Percentiles rank a stretch among this genome's conserved stretches.
Conservation (phyloP, 2,113 vertebrate genomes). For the Butorides virescens region DNA sequence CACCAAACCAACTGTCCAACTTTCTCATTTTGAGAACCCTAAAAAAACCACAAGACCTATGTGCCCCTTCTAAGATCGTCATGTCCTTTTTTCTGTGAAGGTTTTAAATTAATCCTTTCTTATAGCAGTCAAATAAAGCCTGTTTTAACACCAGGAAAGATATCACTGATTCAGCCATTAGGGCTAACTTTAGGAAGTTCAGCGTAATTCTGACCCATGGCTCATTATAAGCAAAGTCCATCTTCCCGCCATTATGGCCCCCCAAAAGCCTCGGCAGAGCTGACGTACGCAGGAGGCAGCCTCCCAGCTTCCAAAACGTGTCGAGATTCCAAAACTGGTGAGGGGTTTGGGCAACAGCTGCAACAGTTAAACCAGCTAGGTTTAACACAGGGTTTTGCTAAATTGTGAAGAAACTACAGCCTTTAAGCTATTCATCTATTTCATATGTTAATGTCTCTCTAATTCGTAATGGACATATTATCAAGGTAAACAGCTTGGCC, state of each 20-base stretch:
- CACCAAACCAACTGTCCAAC: background rate
- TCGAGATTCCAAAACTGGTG: background rate
- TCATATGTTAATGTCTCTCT: background rate
- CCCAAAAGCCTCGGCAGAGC: background rate
- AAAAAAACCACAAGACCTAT: background rate
- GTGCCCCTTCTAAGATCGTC: background rate
- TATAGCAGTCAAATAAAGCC: background rate
- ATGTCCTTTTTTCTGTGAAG: background rate
- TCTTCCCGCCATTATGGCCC: accelerated
- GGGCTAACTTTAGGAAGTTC: background rate
- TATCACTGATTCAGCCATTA: background rate
- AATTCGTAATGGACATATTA: background rate
- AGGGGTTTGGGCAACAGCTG: background rate
- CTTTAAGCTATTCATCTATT: background rate
- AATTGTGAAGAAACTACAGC: background rate
- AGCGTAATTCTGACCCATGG: background rate
- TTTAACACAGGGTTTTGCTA: background rate
- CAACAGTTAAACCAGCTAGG: background rate
- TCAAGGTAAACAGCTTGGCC: background rate
- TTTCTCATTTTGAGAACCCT: background rate
- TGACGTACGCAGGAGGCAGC: accelerated
- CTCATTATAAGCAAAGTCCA: background rate
- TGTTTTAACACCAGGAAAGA: background rate
- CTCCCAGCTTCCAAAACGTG: background rate
- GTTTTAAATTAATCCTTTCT: background rate